Percentiles rank a stretch among this genome's conserved stretches.
phyloP scores from a whole-genome alignment of 1,140 invertebrate species.

The Ganaspis sp. region DNA sequence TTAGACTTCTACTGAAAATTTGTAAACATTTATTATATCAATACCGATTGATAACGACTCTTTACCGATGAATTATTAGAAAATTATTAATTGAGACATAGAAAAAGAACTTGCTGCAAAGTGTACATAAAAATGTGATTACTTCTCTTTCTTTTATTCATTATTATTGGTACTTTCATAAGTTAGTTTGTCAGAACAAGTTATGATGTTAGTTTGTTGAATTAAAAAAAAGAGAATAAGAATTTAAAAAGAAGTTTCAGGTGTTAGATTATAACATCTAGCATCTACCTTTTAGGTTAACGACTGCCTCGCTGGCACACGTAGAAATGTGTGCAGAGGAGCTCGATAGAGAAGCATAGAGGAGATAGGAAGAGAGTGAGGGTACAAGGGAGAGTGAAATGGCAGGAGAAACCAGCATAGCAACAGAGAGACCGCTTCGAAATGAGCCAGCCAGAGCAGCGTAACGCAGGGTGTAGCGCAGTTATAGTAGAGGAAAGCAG shows the following conservation, averaged over 20 bases:
- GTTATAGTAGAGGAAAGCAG: conserved; percentile 9
- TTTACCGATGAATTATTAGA: too few species aligned
- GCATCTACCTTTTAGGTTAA: conserved; percentile 21
- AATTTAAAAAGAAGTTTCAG: conserved; percentile 36
- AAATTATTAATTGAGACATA: too few species aligned
- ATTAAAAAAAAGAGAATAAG: conserved; percentile 36
- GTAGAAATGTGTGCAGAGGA: conserved; percentile 21
- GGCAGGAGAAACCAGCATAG: conserved; percentile 70
- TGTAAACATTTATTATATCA: too few species aligned
- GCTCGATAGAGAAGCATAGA: conserved; percentile 23
- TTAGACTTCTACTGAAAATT: too few species aligned
- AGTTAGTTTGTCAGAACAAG: too few species aligned
- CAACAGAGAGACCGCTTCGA: conserved; percentile 73
- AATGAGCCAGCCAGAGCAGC: conserved; percentile 62
- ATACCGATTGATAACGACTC: too few species aligned
- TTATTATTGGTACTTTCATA: too few species aligned
- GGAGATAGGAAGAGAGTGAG: conserved; percentile 42
- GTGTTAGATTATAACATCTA: conserved; percentile 2
- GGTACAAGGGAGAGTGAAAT: conserved; percentile 41
- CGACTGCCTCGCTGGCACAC: conserved; percentile 6
- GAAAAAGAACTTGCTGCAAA: too few species aligned
- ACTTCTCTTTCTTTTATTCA: too few species aligned
- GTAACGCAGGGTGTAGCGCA: conserved; percentile 40
- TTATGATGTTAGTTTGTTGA: background rate
- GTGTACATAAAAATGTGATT: too few species aligned